Conservation (phyloP, 2,113 vertebrate species). For the Pangasianodon hypophthalmus region DNA sequence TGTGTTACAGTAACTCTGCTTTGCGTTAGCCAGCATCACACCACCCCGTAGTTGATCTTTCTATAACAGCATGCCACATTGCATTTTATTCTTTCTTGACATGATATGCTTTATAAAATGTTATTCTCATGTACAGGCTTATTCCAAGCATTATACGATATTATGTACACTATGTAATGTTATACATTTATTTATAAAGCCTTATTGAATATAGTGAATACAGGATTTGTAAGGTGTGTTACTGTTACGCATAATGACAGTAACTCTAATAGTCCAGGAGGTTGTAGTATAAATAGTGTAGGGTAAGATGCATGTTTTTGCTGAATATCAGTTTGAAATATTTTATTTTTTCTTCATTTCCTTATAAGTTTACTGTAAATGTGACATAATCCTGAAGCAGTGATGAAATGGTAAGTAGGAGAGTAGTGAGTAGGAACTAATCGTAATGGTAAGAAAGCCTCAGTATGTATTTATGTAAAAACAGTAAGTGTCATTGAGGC, state of each 20-base stretch:
- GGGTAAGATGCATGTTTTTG: not conserved
- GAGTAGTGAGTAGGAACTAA: not conserved
- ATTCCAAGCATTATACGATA: not conserved
- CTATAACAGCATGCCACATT: not conserved
- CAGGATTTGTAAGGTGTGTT: not conserved
- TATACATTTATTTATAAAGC: not conserved
- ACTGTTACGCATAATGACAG: not conserved
- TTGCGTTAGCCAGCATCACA: no score
- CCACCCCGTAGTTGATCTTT: not conserved
- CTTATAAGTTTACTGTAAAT: not conserved
- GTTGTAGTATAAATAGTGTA: not conserved
- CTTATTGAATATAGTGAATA: not conserved
- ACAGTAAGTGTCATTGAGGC: not conserved
- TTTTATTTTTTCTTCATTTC: not conserved
- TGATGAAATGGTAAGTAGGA: not conserved
- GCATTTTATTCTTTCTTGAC: not conserved
- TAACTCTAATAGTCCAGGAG: not conserved
- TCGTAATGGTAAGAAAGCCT: not conserved
- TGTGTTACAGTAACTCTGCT: no score
- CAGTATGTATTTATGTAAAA: not conserved
- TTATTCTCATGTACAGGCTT: not conserved
- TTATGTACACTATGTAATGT: not conserved
- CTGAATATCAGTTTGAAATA: not conserved
- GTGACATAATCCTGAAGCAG: not conserved
- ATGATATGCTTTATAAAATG: not conserved